A percentile compares a stretch with the other conserved stretches of the same genome.
Evolutionary conservation across 2,113 vertebrate species (phyloP).

Genomic region (Beaufortia kweichowensis): DNA sequence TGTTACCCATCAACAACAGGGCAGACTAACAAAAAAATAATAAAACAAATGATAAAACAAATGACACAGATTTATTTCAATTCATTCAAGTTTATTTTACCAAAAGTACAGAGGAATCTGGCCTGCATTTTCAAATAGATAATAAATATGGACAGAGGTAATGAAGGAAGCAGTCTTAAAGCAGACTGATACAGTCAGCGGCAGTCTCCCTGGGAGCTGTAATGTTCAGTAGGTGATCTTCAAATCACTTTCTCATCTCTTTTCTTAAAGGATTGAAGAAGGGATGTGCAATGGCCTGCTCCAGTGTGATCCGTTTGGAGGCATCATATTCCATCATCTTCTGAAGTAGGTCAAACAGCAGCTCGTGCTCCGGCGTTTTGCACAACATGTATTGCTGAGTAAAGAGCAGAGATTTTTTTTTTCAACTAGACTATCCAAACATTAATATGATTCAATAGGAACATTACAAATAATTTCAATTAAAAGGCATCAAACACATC

Average conservation of each 20-base stretch:
- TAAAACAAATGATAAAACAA: neutral
- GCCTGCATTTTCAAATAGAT: conserved; percentile 11
- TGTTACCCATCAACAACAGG: neutral
- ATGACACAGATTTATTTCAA: neutral
- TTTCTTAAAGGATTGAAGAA: conserved; percentile 83
- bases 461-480: neutral
- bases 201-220: conserved; percentile 77
- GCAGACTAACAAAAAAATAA: neutral
- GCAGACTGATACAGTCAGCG: conserved; percentile 90
- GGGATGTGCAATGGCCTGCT: conserved; percentile 86
- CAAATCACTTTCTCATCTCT: conserved; percentile 64
- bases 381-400: conserved; percentile 88
- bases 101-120: conserved; percentile 6
- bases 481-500: neutral
- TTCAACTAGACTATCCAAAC: neutral
- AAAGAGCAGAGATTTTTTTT: neutral
- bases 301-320: conserved; percentile 85
- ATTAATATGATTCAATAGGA: neutral
- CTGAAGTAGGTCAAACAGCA: conserved; percentile 89
- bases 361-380: conserved; percentile 82
- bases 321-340: conserved; percentile 94
- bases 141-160: conserved; percentile 47
- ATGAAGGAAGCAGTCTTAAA: conserved; percentile 31
- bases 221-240: neutral
- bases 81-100: conserved; percentile 43